Base-by-base conservation (phyloP, 1,140 invertebrate species). In the Lepidotrigona ventralis region DNA sequence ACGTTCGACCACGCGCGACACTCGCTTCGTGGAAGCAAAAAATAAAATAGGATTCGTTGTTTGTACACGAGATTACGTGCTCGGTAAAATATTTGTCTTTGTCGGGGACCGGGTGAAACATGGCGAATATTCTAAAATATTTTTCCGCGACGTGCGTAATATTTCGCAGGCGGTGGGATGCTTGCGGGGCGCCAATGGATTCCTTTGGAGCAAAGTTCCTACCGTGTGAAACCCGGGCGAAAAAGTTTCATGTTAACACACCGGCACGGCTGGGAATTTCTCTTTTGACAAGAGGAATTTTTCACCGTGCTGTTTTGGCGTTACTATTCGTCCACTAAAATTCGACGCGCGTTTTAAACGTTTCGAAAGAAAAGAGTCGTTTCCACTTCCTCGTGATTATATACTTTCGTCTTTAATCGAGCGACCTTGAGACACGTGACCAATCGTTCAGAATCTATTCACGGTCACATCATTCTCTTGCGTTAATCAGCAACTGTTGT, bases 41-140 rank as follows among this genome's bases (percentile, higher is more conserved):
- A 76, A 76, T 60, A 75, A 74, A 68, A 81, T 39, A 54, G 69
- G 46, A 81, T 54, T 54, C 72, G 72, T 68, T 81, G 72, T 76
- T 76, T 76, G 80, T 33, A 63, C 70, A 21, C 58, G 72, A 54
- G 60, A 46, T 26, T 51, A 46, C 12, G 81, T 23, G 53, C 39
- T n/a, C 54, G 63, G 64, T 77, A 82, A 82, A 82, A 82, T 82
- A 75, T 82, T 77, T 77, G 74, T 69, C 66, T 56, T 77, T 33
- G 74, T 60, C 54, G 29, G n/a, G n/a, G 53, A 8, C 2, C 23
- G 33, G n/a, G 46, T 26, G 63, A 83, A 78, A 78, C 58, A 53
- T 14, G 64, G 21, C 23, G 21, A n/a, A 56, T 46, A 69, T 53
- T 51, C 46, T 58, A 51, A 76, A 82, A 60, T 78, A 78, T 78